Conservation (phyloP, 1,140 invertebrate genomes). For the Druon quercuslanigerum region DNA sequence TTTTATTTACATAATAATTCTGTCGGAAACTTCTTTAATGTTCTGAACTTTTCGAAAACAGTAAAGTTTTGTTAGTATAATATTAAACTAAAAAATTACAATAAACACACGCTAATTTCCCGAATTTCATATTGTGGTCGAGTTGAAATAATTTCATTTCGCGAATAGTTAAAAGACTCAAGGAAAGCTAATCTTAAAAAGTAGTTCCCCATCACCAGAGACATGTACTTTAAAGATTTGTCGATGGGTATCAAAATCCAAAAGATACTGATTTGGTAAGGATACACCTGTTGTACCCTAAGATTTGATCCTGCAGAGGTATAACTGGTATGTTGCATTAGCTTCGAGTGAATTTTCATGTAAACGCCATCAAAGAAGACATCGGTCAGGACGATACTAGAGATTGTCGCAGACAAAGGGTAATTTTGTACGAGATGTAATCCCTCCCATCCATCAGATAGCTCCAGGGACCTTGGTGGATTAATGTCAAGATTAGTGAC, state of each 20-base stretch:
- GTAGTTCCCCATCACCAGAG: slow-evolving; percentile 15
- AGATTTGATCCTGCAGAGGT: slow-evolving; percentile 43
- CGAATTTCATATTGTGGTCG: no score
- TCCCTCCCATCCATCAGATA: slow-evolving; percentile 61
- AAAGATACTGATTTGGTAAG: slow-evolving; percentile 33
- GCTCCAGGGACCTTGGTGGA: slow-evolving; percentile 60
- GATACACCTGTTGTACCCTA: slow-evolving; percentile 68
- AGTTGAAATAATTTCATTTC: not conserved
- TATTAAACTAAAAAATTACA: no score
- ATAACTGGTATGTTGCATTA: slow-evolving; percentile 70
- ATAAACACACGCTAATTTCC: no score
- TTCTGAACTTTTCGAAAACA: no score
- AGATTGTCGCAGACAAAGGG: slow-evolving; percentile 63
- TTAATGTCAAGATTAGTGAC: slow-evolving; percentile 69
- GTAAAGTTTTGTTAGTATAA: no score
- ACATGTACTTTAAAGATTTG: slow-evolving; percentile 52
- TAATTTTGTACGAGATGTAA: slow-evolving; percentile 75
- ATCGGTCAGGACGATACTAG: slow-evolving; percentile 43
- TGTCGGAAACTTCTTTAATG: no score
- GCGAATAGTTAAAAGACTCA: not conserved
- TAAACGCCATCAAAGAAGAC: slow-evolving; percentile 54
- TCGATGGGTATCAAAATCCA: slow-evolving; percentile 56
- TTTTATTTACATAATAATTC: no score
- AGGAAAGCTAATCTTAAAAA: not conserved
- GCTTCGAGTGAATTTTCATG: slow-evolving; percentile 73